Evolutionary conservation across 2,888 invertebrate species (phyloP), one percentile per base, ranked within the genome.

Genomic region (Eucera pruinosa): DNA sequence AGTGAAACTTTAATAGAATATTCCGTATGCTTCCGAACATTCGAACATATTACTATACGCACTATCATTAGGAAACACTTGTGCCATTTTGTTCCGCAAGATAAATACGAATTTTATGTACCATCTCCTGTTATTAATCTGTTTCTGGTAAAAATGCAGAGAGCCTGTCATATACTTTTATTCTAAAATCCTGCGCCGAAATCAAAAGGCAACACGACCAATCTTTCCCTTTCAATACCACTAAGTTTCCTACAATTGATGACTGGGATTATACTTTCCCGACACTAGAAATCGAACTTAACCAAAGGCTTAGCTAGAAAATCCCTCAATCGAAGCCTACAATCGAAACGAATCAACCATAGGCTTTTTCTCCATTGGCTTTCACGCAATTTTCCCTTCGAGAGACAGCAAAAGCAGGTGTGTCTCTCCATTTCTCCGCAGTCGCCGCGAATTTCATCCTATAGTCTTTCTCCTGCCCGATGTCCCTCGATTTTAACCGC

Each of bases 271-370:
- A 4, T 36, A 55, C 55, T 55, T 55, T 55, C 55, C 58, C 43
- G 4, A 13, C 18, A 3, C 0, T 58, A 43, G 43, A 60, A 60
- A 60, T 30, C 27, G 23, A 60, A 27, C n/a, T 7, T 20, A 30
- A 15, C 25, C 20, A n/a, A 15, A n/a, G 5, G 18, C 33, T 23
- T 4, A 5, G 13, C 18, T 33, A 52, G 52, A 33, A 52, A 65
- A 54, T 64, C 39, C 41, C 9, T 2, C 57, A 5, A 57, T 66
- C 66, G 18, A 45, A 18, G 30, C 11, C 33, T 36, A 20, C 61
- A 48, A 48, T 61, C 61, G 23, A 36, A 3, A 33, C 36, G 18
- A 36, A 57, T 66, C 57, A 39, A 18, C 58, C 27, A 7, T 6
- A 2, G n/a, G 5, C n/a, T n/a, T 47, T 47, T 23, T 61, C 33